Conservation (phyloP, 1,140 invertebrate species). For the Galendromus occidentalis region DNA sequence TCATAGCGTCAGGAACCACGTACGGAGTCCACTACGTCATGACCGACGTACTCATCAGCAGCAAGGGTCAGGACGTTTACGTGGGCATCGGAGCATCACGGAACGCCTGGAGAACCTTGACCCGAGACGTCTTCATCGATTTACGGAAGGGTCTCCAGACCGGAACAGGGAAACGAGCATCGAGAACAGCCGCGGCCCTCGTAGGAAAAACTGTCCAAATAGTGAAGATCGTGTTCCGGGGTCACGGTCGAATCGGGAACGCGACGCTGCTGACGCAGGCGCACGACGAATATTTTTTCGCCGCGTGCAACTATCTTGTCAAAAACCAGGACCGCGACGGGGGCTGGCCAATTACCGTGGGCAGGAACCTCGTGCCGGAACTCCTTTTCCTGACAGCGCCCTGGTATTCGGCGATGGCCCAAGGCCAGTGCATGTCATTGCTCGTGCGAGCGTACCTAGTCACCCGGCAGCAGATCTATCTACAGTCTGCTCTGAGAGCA, state of each 20-base stretch:
- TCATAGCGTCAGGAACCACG: slow-evolving; percentile 53
- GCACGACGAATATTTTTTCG: slow-evolving; percentile 71
- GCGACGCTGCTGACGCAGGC: slow-evolving; percentile 57
- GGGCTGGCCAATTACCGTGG: slow-evolving; percentile 72
- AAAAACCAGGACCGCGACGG: slow-evolving; percentile 60
- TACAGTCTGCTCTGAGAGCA: slow-evolving; percentile 56
- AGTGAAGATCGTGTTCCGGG: slow-evolving; percentile 49
- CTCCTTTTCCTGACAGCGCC: slow-evolving; percentile 57
- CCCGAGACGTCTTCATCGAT: slow-evolving; percentile 71
- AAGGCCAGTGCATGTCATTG: slow-evolving; percentile 86
- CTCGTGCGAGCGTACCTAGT: slow-evolving; percentile 66
- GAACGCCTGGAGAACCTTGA: slow-evolving; percentile 54
- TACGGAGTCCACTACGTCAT: slow-evolving; percentile 66
- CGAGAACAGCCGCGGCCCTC: slow-evolving; percentile 29
- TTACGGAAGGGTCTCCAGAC: slow-evolving; percentile 57
- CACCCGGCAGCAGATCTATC: slow-evolving; percentile 50
- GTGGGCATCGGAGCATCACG: slow-evolving; percentile 52
- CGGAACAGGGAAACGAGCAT: slow-evolving; percentile 48
- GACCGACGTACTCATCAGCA: slow-evolving; percentile 45
- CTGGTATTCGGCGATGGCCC: slow-evolving; percentile 94
- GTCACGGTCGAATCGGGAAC: slow-evolving; percentile 56
- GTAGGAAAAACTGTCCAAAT: slow-evolving; percentile 17
- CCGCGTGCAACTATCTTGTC: slow-evolving; percentile 81
- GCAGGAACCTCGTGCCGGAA: slow-evolving; percentile 48
- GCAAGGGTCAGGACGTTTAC: slow-evolving; percentile 54